phyloP scores from a whole-genome alignment of 2,888 invertebrate genomes.

The Anorthoa munda region DNA sequence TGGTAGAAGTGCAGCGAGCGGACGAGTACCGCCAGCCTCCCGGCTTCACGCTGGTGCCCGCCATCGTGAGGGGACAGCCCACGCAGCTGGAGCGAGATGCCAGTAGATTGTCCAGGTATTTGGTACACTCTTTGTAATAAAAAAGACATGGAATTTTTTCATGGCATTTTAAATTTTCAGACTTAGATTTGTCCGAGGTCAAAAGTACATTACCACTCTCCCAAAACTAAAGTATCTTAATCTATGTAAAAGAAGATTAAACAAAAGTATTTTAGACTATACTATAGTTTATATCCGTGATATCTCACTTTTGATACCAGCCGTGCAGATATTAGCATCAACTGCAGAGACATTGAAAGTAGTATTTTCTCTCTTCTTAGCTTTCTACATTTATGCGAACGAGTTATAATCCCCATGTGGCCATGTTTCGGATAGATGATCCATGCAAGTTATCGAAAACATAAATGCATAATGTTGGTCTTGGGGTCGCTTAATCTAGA shows the following conservation, averaged over 20 bases:
- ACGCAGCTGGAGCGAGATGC: conserved; percentile 83
- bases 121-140: neutral
- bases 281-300: no score
- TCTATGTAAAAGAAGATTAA: no score
- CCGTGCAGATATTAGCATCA: no score
- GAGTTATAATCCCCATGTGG: no score
- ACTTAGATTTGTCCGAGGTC: neutral
- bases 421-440: no score
- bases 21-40: conserved; percentile 91
- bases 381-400: no score
- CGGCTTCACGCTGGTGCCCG: conserved; percentile 91
- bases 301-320: no score
- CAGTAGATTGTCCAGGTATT: conserved; percentile 85
- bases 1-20: conserved; percentile 90
- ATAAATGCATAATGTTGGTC: neutral
- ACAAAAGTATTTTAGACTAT: no score
- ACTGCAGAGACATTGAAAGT: no score
- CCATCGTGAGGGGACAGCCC: conserved; percentile 85
- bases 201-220: neutral
- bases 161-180: neutral
- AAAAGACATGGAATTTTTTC: no score
- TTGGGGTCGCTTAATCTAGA: neutral
- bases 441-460: no score
- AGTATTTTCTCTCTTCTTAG: no score
- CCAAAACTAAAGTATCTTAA: neutral